These are phyloP conservation scores for Leuctra nigra DNA, from an alignment of 2,888 invertebrate species.

Conservation along the genomic window DNA sequence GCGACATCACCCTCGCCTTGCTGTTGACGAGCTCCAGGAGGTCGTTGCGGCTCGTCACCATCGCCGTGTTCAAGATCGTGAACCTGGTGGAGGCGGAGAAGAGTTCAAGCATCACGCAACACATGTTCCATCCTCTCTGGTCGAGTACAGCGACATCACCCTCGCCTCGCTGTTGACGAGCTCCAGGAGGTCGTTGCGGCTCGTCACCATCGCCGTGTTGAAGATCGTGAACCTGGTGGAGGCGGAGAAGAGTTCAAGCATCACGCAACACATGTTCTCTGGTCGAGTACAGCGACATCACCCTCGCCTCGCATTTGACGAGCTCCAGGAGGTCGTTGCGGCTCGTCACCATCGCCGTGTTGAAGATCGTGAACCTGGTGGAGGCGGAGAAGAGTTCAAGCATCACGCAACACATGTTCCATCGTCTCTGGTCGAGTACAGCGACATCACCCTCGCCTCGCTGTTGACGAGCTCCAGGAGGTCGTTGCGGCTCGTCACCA, in stretches of 20 bases:
- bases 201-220: constrained; percentile 77
- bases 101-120: too few relatives aligned
- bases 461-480: constrained; percentile 77
- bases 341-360: constrained; percentile 75
- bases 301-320: constrained; percentile 86
- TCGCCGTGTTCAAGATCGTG: constrained; percentile 78
- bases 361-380: constrained; percentile 80
- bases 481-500: constrained; percentile 69
- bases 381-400: too few relatives aligned
- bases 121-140: constrained; percentile 82
- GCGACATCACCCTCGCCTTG: constrained; percentile 88
- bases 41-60: constrained; percentile 69
- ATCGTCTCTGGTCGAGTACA: constrained; percentile 87
- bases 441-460: constrained; percentile 88
- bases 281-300: constrained; percentile 90
- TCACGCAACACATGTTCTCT: too few relatives aligned
- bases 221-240: constrained; percentile 80
- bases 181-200: constrained; percentile 65
- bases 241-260: too few relatives aligned
- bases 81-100: too few relatives aligned
- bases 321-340: constrained; percentile 68
- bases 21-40: constrained; percentile 77
- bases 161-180: constrained; percentile 84
- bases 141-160: constrained; percentile 90
- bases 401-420: too few relatives aligned